Conservation (phyloP, 2,113 vertebrate species). For the Emydocephalus ijimae region DNA sequence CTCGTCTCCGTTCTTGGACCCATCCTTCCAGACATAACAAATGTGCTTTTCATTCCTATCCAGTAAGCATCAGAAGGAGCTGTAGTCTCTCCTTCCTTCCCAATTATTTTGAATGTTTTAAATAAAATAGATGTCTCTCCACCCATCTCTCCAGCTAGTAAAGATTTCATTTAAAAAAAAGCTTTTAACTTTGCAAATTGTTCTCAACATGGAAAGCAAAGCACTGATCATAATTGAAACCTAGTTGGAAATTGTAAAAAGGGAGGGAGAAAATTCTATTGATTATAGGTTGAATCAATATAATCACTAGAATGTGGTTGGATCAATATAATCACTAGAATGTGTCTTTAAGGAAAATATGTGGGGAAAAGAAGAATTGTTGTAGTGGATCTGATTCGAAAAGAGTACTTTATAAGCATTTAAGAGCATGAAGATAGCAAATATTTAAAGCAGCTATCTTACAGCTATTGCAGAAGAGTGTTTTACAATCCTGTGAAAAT, state of each 20-base stretch:
- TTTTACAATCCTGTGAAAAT: neutral
- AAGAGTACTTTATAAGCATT: neutral
- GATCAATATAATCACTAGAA: neutral
- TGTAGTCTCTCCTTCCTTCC: neutral
- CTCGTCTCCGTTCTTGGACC: too few species aligned
- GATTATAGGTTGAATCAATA: neutral
- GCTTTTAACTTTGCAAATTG: neutral
- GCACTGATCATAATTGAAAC: neutral
- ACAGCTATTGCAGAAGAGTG: neutral
- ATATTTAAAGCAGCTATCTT: neutral
- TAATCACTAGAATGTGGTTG: neutral
- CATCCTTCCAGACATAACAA: too few species aligned
- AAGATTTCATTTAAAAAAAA: neutral
- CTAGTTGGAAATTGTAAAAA: neutral
- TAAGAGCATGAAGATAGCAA: neutral
- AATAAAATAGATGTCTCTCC: neutral
- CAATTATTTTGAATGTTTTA: neutral
- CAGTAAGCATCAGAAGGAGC: neutral
- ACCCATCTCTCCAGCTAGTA: neutral
- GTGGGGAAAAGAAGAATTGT: neutral
- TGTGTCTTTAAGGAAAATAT: neutral
- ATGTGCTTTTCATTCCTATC: neutral
- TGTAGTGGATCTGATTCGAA: neutral
- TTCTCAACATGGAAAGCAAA: neutral
- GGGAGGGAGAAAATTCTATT: neutral